phyloP scores from a whole-genome alignment of 2,797 vertebrate genomes.

The Characodon lateralis region DNA sequence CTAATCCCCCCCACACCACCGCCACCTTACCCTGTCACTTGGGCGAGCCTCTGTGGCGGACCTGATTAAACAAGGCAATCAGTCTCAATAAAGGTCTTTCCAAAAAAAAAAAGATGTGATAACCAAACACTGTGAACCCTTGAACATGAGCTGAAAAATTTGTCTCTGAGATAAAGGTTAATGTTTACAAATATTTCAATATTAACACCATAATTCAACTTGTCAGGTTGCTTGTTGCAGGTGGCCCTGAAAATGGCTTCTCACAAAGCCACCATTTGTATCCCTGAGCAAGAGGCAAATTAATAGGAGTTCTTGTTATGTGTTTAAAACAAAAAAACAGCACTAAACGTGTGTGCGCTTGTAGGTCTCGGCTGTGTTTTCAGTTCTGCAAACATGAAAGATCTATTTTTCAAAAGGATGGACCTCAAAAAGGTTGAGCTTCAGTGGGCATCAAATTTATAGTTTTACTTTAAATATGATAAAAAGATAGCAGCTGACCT shows the following conservation, averaged over 20 bases:
- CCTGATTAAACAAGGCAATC: slow-evolving; percentile 80
- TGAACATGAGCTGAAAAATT: slow-evolving; percentile 77
- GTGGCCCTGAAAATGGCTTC: slow-evolving; percentile 69
- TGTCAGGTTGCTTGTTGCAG: slow-evolving; percentile 79
- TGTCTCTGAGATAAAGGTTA: slow-evolving; percentile 83
- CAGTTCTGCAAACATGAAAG: slow-evolving; percentile 23
- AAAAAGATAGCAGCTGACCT: slow-evolving; percentile 76
- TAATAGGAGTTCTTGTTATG: slow-evolving; percentile 71
- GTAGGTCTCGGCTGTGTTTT: slow-evolving; percentile 25
- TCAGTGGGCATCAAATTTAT: background rate
- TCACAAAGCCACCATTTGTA: slow-evolving; percentile 75
- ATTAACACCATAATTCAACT: slow-evolving; percentile 82
- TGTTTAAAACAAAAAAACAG: slow-evolving; percentile 59
- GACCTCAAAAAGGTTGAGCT: background rate
- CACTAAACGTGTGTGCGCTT: slow-evolving; percentile 22
- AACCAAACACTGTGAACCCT: slow-evolving; percentile 68
- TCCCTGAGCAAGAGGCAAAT: slow-evolving; percentile 67
- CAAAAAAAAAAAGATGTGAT: slow-evolving; percentile 74
- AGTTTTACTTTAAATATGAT: background rate
- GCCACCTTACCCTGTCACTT: slow-evolving; percentile 8
- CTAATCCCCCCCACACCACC: background rate
- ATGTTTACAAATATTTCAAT: slow-evolving; percentile 85
- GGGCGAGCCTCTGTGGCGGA: slow-evolving; percentile 56
- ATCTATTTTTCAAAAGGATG: background rate
- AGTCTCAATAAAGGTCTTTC: slow-evolving; percentile 79